Evolutionary conservation across 2,888 invertebrate genomes (phyloP), one percentile per base, ranked within the genome.

Genomic region (Periphyllus acericola): DNA sequence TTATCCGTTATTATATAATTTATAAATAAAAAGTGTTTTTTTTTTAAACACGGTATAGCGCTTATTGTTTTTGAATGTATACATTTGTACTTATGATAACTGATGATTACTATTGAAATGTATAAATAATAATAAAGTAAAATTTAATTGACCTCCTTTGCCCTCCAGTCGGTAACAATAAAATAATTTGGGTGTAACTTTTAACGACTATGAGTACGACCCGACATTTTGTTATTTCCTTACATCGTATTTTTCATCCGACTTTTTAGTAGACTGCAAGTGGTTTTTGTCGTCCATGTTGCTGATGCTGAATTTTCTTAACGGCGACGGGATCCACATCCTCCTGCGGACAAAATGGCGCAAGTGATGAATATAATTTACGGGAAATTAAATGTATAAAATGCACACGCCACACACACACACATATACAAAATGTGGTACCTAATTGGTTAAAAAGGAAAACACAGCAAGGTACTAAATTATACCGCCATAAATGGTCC

Each of bases 311-410:
- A 96, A 93, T 92, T 98, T 98, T 90, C 97, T 94, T 89, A 98
- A 96, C 89, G n/a, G n/a, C n/a, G n/a, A n/a, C n/a, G 97, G 96
- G 91, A 98, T 93, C 96, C 98, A 97, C 94, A 97, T 97, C 91
- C 96, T 94, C 92, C 96, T 96, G 92, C 90, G 93, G 90, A 90
- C 40, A 76, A 25, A 84, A 75, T 19, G 74, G 9, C 1, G n/a
- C 19, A 17, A 2, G 8, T 25, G 14, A 72, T 72, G 19, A 32
- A 32, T 32, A 72, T 71, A 29, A 66, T 66, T n/a, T 19, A 19
- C 3, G 3, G 17, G 6, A 66, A 36, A 71, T 19, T 1, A 60
- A 25, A 25, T 60, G 60, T 6, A 66, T n/a, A 66, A n/a, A 66
- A n/a, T n/a, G n/a, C n/a, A n/a, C n/a, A n/a, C n/a, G 9, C n/a